These are phyloP conservation scores for Macrobrachium rosenbergii DNA, from an alignment of 1,140 invertebrate species.

Conservation along the genomic window DNA sequence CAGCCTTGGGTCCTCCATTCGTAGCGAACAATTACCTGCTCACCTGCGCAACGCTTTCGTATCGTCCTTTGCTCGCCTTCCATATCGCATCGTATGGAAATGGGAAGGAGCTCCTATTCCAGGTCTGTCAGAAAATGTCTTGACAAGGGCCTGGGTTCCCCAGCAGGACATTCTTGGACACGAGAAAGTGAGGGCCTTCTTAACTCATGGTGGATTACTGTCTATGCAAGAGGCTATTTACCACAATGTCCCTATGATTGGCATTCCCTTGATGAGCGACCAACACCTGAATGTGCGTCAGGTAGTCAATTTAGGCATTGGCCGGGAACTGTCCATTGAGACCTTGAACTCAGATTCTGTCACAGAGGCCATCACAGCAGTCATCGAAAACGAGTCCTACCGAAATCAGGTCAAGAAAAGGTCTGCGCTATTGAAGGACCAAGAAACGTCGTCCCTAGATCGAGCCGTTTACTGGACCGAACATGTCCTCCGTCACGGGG, in stretches of 20 bases:
- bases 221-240: constrained; percentile 80
- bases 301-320: constrained; percentile 74
- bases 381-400: constrained; percentile 51
- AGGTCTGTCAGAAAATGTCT: constrained; percentile 63
- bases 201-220: constrained; percentile 80
- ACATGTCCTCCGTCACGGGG: constrained; percentile 74
- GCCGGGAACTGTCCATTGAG: constrained; percentile 41
- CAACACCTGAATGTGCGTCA: constrained; percentile 70
- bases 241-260: constrained; percentile 79
- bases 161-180: constrained; percentile 67
- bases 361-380: constrained; percentile 45
- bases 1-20: constrained; percentile 61
- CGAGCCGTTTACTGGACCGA: constrained; percentile 72
- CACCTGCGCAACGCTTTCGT: constrained; percentile 38
- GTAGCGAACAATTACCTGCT: constrained; percentile 57
- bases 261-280: constrained; percentile 79
- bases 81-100: constrained; percentile 66
- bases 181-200: constrained; percentile 72
- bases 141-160: constrained; percentile 65
- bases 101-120: constrained; percentile 63
- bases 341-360: constrained; percentile 45
- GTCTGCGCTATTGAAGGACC: constrained; percentile 55
- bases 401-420: constrained; percentile 28
- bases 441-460: constrained; percentile 49
- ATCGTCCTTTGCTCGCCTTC: constrained; percentile 59